Conservation (phyloP, 1,140 invertebrate species). For the Gerris buenoi region DNA sequence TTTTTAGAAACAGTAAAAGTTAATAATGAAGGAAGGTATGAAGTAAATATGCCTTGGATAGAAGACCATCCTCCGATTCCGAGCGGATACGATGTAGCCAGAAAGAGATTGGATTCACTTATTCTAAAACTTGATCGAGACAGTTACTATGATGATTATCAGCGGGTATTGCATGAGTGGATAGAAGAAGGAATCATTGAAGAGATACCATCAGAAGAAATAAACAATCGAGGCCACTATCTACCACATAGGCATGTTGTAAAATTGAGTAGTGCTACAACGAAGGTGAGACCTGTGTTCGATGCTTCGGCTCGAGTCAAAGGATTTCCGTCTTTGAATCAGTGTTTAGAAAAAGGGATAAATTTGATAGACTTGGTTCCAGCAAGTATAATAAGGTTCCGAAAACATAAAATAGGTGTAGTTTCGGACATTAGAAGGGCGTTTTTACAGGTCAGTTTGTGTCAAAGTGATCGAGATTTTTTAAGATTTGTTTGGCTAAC, state of each 20-base stretch:
- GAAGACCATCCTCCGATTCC: too few species aligned
- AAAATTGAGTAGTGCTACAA: too few species aligned
- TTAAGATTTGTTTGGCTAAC: not conserved
- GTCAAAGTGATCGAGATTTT: not conserved
- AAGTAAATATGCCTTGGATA: too few species aligned
- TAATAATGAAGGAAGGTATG: too few species aligned
- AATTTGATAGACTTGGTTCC: too few species aligned
- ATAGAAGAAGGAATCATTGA: too few species aligned
- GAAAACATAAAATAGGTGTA: conserved; percentile 25
- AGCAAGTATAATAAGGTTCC: conserved; percentile 29
- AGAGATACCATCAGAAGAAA: too few species aligned
- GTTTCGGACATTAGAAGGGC: too few species aligned
- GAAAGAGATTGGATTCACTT: conserved; percentile 10
- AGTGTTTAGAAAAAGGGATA: too few species aligned
- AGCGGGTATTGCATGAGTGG: conserved; percentile 23
- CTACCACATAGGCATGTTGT: too few species aligned
- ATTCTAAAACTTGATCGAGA: conserved; percentile 19
- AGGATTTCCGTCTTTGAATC: conserved; percentile 22
- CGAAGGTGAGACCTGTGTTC: conserved; percentile 23
- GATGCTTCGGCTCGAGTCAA: conserved; percentile 24
- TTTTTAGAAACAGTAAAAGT: too few species aligned
- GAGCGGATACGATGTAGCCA: not conserved
- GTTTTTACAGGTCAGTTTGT: not conserved
- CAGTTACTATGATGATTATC: conserved; percentile 23
- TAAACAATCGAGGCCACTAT: too few species aligned